Conservation (phyloP, 2,888 invertebrate genomes). For the Drosophila cognata region DNA sequence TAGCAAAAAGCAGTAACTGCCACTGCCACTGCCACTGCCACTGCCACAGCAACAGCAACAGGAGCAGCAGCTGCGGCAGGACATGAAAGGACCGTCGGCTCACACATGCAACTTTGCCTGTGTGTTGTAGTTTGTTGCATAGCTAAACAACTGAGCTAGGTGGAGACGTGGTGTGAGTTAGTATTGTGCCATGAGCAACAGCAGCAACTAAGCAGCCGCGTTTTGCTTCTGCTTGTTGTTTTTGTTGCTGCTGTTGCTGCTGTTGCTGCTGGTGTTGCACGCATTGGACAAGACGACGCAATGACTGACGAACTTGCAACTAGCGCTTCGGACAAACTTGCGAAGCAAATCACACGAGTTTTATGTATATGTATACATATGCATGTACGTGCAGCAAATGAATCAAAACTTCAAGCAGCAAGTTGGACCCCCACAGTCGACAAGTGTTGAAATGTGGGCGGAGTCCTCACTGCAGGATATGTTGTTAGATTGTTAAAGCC, state of each 20-base stretch:
- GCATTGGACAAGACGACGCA: conserved; percentile 46
- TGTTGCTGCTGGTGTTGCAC: conserved; percentile 33
- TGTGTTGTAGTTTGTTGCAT: conserved; percentile 55
- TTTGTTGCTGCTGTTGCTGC: conserved; percentile 6
- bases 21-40: conserved; percentile 22
- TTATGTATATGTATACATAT: conserved; percentile 6
- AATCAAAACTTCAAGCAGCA: conserved; percentile 62
- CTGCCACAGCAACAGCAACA: conserved; percentile 21
- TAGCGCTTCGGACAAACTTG: conserved; percentile 47
- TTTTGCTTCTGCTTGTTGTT: conserved; percentile 6
- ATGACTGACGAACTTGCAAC: conserved; percentile 34
- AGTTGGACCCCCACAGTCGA: conserved; percentile 21
- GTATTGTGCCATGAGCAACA: conserved; percentile 29
- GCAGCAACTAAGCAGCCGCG: conserved; percentile 36
- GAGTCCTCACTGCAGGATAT: conserved; percentile 8
- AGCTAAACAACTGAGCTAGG: conserved; percentile 43
- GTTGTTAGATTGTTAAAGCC: conserved; percentile 22
- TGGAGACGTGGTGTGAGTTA: conserved; percentile 4
- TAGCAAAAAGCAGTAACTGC: conserved; percentile 52
- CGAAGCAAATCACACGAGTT: conserved; percentile 56
- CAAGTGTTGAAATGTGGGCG: conserved; percentile 51
- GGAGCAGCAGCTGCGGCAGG: conserved; percentile 37
- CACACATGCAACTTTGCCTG: conserved; percentile 44
- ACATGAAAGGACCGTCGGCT: conserved; percentile 37
- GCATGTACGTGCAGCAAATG: conserved; percentile 61